Evolutionary conservation across 2,113 vertebrate genomes (phyloP).

Genomic region (Oreocharis arfaki): DNA sequence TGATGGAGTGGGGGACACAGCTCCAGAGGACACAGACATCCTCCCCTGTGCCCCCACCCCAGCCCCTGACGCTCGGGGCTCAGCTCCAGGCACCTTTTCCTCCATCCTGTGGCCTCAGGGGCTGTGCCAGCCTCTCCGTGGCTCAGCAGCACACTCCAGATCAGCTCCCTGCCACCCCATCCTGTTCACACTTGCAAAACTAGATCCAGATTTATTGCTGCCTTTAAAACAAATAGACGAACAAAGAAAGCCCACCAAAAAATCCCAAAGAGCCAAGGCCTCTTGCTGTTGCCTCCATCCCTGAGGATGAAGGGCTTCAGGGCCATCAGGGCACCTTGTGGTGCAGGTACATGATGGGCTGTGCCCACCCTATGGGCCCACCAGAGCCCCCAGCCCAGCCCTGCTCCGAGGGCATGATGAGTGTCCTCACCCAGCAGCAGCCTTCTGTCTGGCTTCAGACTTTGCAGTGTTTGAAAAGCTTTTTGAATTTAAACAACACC

Average conservation of each 20-base stretch:
- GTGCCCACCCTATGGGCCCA: neutral
- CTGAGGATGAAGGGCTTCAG: neutral
- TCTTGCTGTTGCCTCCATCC: neutral
- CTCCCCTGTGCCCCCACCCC: no score
- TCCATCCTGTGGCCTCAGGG: neutral
- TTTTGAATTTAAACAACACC: neutral
- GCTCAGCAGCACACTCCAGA: neutral
- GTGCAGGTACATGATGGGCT: accelerated
- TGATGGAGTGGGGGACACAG: accelerated
- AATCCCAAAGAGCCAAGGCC: neutral
- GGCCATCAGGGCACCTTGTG: accelerated
- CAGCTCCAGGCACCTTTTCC: neutral
- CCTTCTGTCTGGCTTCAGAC: neutral
- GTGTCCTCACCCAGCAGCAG: accelerated
- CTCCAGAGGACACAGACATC: neutral
- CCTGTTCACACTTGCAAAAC: neutral
- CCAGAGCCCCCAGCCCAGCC: neutral
- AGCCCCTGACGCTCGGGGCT: neutral
- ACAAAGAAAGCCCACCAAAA: accelerated
- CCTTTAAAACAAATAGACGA: no score
- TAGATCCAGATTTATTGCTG: neutral
- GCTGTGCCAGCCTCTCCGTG: neutral
- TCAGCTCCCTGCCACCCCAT: neutral
- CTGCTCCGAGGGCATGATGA: accelerated
- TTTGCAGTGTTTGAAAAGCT: neutral